Conservation (phyloP, 2,797 vertebrate species). For the Anguilla obscura region DNA sequence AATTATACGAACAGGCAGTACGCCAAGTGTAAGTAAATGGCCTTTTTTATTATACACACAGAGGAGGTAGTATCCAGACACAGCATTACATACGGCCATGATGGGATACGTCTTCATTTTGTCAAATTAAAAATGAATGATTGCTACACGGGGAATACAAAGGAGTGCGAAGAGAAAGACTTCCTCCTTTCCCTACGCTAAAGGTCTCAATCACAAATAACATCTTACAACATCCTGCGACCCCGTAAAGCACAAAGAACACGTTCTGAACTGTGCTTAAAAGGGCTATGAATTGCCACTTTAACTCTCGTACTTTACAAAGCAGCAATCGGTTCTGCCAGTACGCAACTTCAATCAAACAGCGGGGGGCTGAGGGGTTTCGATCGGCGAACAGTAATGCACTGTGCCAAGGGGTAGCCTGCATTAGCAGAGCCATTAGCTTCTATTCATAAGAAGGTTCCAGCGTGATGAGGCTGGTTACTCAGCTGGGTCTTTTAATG, state of each 20-base stretch:
- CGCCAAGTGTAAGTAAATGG: not conserved
- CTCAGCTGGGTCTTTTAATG: not conserved
- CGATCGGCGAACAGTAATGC: not conserved
- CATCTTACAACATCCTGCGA: not conserved
- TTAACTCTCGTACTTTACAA: not conserved
- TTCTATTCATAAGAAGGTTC: not conserved
- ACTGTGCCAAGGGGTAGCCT: not conserved
- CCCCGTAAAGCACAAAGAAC: not conserved
- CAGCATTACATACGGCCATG: not conserved
- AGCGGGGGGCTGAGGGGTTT: not conserved
- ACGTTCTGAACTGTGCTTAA: not conserved
- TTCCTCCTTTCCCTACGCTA: not conserved
- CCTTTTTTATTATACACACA: not conserved
- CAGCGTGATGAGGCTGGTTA: not conserved
- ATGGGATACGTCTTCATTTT: not conserved
- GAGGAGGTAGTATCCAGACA: constrained; percentile 2
- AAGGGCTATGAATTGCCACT: not conserved
- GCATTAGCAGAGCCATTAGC: not conserved
- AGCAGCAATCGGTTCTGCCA: not conserved
- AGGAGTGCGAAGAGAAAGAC: not conserved
- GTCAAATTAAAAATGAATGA: constrained; percentile 10
- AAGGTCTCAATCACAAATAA: not conserved
- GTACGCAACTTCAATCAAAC: not conserved
- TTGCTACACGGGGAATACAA: no score
- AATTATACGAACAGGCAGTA: not conserved